Percentiles rank a stretch among this genome's conserved stretches.
These are phyloP conservation scores for Hedychridium roseum DNA, from an alignment of 2,888 invertebrate genomes.

Conservation along the genomic window DNA sequence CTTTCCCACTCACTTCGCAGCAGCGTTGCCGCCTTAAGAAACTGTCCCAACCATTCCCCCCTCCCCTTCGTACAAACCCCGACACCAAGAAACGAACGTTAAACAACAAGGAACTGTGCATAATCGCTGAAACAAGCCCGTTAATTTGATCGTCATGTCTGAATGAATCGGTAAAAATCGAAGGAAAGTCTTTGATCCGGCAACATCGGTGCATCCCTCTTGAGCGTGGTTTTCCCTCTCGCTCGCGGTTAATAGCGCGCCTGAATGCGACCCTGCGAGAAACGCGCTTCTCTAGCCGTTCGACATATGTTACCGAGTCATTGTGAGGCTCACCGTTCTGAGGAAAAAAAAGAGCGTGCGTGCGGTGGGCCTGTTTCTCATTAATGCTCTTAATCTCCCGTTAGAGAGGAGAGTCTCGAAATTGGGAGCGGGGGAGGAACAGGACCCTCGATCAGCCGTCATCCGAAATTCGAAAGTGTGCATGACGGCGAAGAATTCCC, in stretches of 20 bases:
- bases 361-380: constrained; percentile 22
- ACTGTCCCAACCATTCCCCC: constrained; percentile 6
- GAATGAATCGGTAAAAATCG: no score
- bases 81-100: no score
- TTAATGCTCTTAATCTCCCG: constrained; percentile 43
- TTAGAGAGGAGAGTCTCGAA: constrained; percentile 36
- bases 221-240: no score
- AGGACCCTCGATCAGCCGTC: constrained; percentile 47
- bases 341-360: background rate
- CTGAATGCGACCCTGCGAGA: constrained; percentile 47
- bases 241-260: constrained; percentile 49
- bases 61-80: constrained; percentile 8
- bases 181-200: no score
- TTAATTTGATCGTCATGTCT: no score
- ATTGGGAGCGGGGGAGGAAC: constrained; percentile 50
- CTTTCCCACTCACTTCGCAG: constrained; percentile 6
- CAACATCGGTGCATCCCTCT: no score
- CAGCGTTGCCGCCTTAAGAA: constrained; percentile 3
- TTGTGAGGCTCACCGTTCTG: constrained; percentile 32
- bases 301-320: constrained; percentile 56
- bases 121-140: no score
- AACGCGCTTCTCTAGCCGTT: constrained; percentile 36
- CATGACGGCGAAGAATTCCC: constrained; percentile 18
- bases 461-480: constrained; percentile 19
- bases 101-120: no score